Conservation (phyloP, 2,113 vertebrate genomes). For the Perca schrenkii region DNA sequence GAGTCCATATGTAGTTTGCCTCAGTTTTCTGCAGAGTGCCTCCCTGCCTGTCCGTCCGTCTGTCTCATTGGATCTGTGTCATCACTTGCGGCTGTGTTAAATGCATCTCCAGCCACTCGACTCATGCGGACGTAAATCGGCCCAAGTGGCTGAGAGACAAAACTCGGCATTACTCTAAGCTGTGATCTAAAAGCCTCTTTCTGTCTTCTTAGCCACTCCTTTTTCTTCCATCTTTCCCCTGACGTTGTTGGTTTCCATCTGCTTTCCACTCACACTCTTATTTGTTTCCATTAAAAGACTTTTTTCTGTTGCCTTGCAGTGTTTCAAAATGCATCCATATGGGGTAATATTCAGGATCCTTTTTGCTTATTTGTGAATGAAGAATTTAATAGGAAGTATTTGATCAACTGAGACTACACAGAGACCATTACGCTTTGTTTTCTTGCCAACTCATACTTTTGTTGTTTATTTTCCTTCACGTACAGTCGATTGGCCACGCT, state of each 20-base stretch:
- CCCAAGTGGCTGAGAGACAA: slow-evolving; percentile 85
- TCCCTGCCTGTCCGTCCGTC: slow-evolving; percentile 41
- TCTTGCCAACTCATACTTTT: slow-evolving; percentile 32
- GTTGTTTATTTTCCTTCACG: slow-evolving; percentile 14
- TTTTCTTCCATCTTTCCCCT: slow-evolving; percentile 41
- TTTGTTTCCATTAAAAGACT: slow-evolving; percentile 54
- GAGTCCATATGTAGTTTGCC: slow-evolving; percentile 35
- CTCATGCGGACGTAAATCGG: slow-evolving; percentile 84
- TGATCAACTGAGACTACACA: slow-evolving; percentile 29
- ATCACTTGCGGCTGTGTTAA: slow-evolving; percentile 89
- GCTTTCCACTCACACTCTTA: slow-evolving; percentile 31
- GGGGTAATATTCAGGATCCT: slow-evolving; percentile 13
- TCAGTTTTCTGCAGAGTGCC: slow-evolving; percentile 63
- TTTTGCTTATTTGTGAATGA: slow-evolving; percentile 11
- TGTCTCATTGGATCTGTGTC: slow-evolving; percentile 94
- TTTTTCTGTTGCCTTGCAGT: slow-evolving; percentile 19
- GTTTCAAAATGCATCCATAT: slow-evolving; percentile 21
- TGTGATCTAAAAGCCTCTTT: slow-evolving; percentile 80
- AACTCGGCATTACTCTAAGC: slow-evolving; percentile 76
- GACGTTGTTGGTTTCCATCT: slow-evolving; percentile 47
- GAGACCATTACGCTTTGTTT: slow-evolving; percentile 25
- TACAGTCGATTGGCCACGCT: slow-evolving; percentile 2
- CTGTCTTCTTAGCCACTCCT: slow-evolving; percentile 57
- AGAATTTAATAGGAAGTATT: slow-evolving; percentile 24
- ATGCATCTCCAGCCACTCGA: slow-evolving; percentile 89